Conservation (phyloP, 2,888 invertebrate species). For the Ethmia dodecea region DNA sequence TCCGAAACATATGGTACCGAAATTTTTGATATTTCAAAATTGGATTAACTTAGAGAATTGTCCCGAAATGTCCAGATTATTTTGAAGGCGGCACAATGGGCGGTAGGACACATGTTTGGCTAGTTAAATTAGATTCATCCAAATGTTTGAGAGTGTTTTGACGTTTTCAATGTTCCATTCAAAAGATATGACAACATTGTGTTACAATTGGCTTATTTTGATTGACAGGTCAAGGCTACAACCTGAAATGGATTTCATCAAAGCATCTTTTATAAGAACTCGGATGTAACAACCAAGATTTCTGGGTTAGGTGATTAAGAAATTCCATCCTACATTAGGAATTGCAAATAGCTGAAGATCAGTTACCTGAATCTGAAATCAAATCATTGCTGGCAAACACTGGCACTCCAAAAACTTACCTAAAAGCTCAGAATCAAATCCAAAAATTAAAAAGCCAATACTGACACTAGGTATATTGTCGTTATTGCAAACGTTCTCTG, state of each 20-base stretch:
- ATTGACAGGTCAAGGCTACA: slow-evolving; percentile 16
- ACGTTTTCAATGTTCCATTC: slow-evolving; percentile 27
- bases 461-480: slow-evolving; percentile 99
- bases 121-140: slow-evolving; percentile 44
- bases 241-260: too few relatives aligned
- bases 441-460: slow-evolving; percentile 40
- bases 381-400: too few relatives aligned
- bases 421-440: too few relatives aligned
- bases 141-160: slow-evolving; percentile 48
- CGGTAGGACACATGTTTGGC: slow-evolving; percentile 34
- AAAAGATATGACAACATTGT: too few relatives aligned
- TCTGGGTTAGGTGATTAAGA: too few relatives aligned
- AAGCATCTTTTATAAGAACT: too few relatives aligned
- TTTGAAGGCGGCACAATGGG: slow-evolving; percentile 45
- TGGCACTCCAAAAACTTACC: too few relatives aligned
- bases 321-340: too few relatives aligned
- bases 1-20: slow-evolving; percentile 55
- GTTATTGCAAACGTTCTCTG: slow-evolving; percentile 97
- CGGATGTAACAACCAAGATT: too few relatives aligned
- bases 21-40: slow-evolving; percentile 57
- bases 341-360: too few relatives aligned
- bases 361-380: too few relatives aligned
- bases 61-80: slow-evolving; percentile 49
- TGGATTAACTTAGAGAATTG: slow-evolving; percentile 59
- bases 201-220: slow-evolving; percentile 7